phyloP scores from a whole-genome alignment of 2,797 vertebrate species.

The Antennarius maculatus region DNA sequence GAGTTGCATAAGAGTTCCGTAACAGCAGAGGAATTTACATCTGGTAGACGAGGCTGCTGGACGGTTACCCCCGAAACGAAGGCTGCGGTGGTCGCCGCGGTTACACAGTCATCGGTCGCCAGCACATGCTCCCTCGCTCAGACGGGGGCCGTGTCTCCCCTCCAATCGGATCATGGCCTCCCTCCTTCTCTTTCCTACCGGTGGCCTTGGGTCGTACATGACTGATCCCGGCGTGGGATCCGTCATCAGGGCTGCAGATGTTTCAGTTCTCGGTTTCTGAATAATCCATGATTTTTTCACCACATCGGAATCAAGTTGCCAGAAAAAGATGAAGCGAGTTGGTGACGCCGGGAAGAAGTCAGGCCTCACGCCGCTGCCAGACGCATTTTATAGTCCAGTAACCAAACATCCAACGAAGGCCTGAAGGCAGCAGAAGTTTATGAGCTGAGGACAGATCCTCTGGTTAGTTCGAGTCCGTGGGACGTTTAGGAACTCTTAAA shows the following conservation, averaged over 20 bases:
- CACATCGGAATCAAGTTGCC: neutral
- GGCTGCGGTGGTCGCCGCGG: conserved; percentile 36
- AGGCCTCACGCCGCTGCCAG: too few species aligned
- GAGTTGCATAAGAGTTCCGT: conserved; percentile 73
- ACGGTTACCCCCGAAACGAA: conserved; percentile 40
- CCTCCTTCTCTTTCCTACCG: conserved; percentile 49
- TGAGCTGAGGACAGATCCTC: too few species aligned
- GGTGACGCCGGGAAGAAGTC: too few species aligned
- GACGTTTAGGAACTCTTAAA: too few species aligned
- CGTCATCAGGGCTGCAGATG: conserved; percentile 17
- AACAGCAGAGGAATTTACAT: conserved; percentile 77
- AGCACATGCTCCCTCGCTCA: conserved; percentile 16
- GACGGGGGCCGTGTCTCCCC: conserved; percentile 48
- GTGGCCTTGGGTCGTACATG: conserved; percentile 31
- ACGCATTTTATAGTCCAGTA: too few species aligned
- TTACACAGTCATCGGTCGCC: conserved; percentile 51
- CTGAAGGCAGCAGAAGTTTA: too few species aligned
- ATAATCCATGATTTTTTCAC: neutral
- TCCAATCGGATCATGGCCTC: conserved; percentile 57
- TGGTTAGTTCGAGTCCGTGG: too few species aligned
- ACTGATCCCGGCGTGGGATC: conserved; percentile 42
- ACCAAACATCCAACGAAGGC: too few species aligned
- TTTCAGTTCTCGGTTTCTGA: neutral
- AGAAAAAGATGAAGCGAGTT: too few species aligned
- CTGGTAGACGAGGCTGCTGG: conserved; percentile 60